Evolutionary conservation across 1,140 invertebrate genomes (phyloP).

Genomic region (Acromyrmex charruanus): DNA sequence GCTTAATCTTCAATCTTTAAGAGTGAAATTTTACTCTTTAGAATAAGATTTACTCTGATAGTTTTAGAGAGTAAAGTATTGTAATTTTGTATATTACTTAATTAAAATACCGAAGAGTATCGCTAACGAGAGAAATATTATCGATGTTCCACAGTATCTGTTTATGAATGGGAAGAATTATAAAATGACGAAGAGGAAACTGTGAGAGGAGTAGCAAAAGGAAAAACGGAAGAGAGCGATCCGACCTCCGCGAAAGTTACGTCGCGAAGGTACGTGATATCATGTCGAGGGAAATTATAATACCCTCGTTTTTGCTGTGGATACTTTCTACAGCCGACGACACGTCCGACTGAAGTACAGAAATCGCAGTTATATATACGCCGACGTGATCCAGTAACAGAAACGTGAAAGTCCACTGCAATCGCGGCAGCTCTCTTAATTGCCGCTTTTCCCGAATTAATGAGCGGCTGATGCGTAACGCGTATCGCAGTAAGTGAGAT

Average conservation of each 20-base stretch:
- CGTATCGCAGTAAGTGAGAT: constrained; percentile 59
- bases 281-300: constrained; percentile 42
- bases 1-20: too few species aligned
- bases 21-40: too few species aligned
- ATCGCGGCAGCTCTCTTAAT: constrained; percentile 1
- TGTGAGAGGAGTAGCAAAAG: not conserved
- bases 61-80: not conserved
- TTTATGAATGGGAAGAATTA: not conserved
- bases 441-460: constrained; percentile 44
- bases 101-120: not conserved
- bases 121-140: not conserved
- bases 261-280: constrained; percentile 53
- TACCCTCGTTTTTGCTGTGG: constrained; percentile 40
- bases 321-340: constrained; percentile 56
- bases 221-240: constrained; percentile 7
- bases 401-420: constrained; percentile 62
- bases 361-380: constrained; percentile 46
- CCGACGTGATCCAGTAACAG: constrained; percentile 18
- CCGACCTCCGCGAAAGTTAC: constrained; percentile 42
- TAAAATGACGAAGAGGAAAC: not conserved
- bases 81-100: not conserved
- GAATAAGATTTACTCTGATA: too few species aligned
- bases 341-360: constrained; percentile 35
- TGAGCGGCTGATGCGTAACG: constrained; percentile 9
- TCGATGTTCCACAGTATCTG: not conserved